Conservation (phyloP, 2,113 vertebrate species). For the Thalassarche chlororhynchos region DNA sequence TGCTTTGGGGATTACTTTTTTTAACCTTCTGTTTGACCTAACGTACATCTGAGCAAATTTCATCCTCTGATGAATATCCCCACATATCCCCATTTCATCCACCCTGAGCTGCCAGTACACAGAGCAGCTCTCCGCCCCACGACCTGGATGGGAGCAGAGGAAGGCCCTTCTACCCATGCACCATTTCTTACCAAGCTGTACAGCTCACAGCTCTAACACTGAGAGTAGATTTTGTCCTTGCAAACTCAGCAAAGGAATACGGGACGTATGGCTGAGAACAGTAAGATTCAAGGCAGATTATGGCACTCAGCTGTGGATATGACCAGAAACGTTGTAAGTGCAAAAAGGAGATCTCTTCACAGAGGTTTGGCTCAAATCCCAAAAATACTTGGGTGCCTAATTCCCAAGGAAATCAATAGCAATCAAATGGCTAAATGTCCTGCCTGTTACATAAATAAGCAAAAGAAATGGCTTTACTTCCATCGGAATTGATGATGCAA, state of each 20-base stretch:
- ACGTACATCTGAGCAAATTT: neutral
- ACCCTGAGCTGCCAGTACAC: neutral
- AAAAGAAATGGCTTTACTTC: neutral
- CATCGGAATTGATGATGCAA: neutral
- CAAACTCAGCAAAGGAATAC: neutral
- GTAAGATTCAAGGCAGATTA: neutral
- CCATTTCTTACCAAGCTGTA: neutral
- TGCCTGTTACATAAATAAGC: neutral
- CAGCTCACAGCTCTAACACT: neutral
- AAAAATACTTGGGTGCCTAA: neutral
- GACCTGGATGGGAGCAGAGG: neutral
- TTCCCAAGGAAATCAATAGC: neutral
- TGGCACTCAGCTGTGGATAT: neutral
- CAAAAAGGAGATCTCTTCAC: neutral
- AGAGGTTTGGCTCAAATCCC: neutral
- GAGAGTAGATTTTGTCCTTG: neutral
- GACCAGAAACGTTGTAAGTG: neutral
- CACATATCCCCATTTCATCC: neutral
- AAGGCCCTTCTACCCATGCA: neutral
- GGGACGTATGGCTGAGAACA: neutral
- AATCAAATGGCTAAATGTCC: neutral
- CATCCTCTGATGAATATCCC: neutral
- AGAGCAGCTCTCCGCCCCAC: accelerated
- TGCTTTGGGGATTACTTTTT: neutral
- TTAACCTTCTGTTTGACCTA: neutral